A percentile compares a stretch with the other conserved stretches of the same genome.
These are phyloP conservation scores for Furcula furcula DNA, from an alignment of 2,888 invertebrate genomes.

Conservation along the genomic window DNA sequence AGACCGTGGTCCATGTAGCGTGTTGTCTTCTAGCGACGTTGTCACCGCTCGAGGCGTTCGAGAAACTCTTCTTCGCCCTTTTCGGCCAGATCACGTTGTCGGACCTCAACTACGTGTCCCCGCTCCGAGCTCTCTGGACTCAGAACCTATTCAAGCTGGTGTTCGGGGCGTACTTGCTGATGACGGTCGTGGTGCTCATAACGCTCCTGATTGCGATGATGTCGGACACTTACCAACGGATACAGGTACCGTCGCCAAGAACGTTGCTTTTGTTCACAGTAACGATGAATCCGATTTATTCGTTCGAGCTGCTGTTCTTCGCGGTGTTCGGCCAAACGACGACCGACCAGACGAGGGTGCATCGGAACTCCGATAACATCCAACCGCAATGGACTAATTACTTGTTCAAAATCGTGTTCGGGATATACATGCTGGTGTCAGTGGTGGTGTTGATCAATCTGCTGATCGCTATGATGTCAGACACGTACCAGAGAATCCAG, in stretches of 20 bases:
- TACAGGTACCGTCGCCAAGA: slow-evolving; percentile 90
- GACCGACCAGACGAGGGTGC: slow-evolving; percentile 86
- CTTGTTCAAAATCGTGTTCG: slow-evolving; percentile 93
- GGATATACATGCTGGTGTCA: slow-evolving; percentile 99
- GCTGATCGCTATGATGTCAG: slow-evolving; percentile 99
- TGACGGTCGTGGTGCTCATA: slow-evolving; percentile 98
- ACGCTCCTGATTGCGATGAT: slow-evolving; percentile 99
- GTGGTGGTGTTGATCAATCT: slow-evolving; percentile 99
- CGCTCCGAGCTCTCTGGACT: slow-evolving; percentile 89
- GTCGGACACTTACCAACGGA: slow-evolving; percentile 99
- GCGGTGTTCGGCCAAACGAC: slow-evolving; percentile 98
- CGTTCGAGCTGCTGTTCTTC: slow-evolving; percentile 99
- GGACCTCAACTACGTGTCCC: slow-evolving; percentile 89
- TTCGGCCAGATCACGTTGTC: slow-evolving; percentile 96
- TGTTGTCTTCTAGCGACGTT: slow-evolving; percentile 87
- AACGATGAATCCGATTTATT: slow-evolving; percentile 94
- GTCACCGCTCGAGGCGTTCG: slow-evolving; percentile 95
- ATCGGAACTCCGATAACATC: slow-evolving; percentile 83
- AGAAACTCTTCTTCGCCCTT: slow-evolving; percentile 98
- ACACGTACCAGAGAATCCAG: slow-evolving; percentile 99
- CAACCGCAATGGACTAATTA: slow-evolving; percentile 93
- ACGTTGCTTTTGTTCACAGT: slow-evolving; percentile 86
- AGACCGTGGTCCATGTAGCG: slow-evolving; percentile 69
- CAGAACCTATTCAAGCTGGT: slow-evolving; percentile 94
- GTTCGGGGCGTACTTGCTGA: slow-evolving; percentile 98